Evolutionary conservation across 2,888 invertebrate species (phyloP).

Genomic region (Rosalia funebris): DNA sequence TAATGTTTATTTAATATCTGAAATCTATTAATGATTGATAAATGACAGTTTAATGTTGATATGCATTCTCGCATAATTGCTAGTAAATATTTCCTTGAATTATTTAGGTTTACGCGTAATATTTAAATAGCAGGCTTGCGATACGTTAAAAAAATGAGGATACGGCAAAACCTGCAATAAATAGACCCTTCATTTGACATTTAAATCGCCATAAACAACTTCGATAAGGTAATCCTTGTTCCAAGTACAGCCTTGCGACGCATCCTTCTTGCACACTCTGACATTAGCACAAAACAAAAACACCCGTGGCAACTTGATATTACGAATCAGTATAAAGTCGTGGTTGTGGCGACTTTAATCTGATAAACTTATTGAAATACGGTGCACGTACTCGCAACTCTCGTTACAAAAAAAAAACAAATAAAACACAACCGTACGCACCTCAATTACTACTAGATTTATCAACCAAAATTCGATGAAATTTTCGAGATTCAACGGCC

Average conservation of each 20-base stretch:
- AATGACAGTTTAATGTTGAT: no score
- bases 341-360: constrained; percentile 4
- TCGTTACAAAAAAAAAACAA: background rate
- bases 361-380: constrained; percentile 7
- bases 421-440: background rate
- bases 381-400: background rate
- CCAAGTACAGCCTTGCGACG: constrained; percentile 8
- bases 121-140: no score
- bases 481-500: background rate
- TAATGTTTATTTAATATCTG: no score
- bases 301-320: constrained; percentile 10
- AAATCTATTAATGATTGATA: no score
- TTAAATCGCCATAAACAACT: background rate
- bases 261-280: constrained; percentile 7
- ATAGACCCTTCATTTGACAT: no score
- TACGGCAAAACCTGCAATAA: no score
- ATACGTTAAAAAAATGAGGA: no score
- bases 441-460: background rate
- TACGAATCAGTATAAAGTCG: constrained; percentile 5
- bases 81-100: no score
- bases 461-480: background rate
- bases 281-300: constrained; percentile 9
- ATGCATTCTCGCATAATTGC: no score
- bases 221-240: constrained; percentile 19
- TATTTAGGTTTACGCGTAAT: no score